Base-by-base conservation (phyloP, 2,113 vertebrate species). In the Poeciliopsis turrubarensis region DNA sequence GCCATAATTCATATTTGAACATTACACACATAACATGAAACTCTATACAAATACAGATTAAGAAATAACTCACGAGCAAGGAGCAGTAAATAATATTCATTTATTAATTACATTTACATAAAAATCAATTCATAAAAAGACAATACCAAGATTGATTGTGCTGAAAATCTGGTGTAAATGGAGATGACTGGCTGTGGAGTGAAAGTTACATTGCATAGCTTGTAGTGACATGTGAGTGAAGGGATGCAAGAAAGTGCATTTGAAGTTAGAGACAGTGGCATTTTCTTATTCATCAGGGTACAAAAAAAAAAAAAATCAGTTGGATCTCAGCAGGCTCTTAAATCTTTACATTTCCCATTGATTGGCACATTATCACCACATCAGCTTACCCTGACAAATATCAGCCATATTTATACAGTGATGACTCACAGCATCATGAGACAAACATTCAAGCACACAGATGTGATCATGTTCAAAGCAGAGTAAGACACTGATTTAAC, bases 51-150 rank as follows among this genome's bases (percentile, higher is more conserved):
- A 19, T 19, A 30, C 17, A 31, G 7, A 32, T 51, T 13, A 30
- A 54, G 86, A 31, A 65, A 73, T 17, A 57, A 32, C 30, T 76
- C 14, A 82, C 70, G 66, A 84, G 68, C 86, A 90, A 82, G 76
- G 81, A 87, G 74, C 70, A n/a, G 74, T 77, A 82, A 82, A 87
- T 92, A 80, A 83, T 91, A 83, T 94, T 87, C 92, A 92, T 92
- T 92, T 93, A 78, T 87, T 91, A 89, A 92, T 94, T 93, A 95
- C 92, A 94, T 93, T 90, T 92, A 94, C 82, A 91, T 89, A 92
- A 88, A 93, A 90, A 94, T 81, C 91, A 77, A 93, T 85, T 92
- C 67, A 91, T 91, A 91, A 89, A 92, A 91, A 93, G 74, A 89
- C 87, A 87, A 86, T 86, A 86, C 86, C 75, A 90, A 86, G 82